A percentile compares a stretch with the other conserved stretches of the same genome.
Conservation (phyloP, 2,888 invertebrate species). For the Leucophenga montana region DNA sequence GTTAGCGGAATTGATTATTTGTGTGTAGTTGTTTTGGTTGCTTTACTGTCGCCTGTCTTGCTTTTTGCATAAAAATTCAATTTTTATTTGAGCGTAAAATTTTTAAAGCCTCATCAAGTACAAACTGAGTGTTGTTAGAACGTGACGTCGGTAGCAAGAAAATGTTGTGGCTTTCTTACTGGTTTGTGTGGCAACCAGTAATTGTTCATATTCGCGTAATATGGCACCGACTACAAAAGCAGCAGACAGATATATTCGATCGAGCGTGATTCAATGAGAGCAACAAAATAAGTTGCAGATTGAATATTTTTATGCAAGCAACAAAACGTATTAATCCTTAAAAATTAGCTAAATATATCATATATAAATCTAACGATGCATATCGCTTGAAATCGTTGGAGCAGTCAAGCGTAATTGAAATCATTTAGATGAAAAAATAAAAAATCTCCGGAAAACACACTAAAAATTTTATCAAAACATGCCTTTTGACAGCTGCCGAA, state of each 20-base stretch:
- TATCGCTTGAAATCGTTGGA: background rate
- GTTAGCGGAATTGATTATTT: background rate
- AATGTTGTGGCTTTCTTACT: no score
- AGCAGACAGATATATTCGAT: no score
- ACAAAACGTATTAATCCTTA: no score
- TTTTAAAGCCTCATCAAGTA: constrained; percentile 45
- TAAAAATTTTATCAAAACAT: constrained; percentile 44
- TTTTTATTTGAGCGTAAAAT: constrained; percentile 44
- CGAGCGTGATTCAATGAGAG: no score
- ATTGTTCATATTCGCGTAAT: no score
- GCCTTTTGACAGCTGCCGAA: constrained; percentile 66
- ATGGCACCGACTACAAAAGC: no score
- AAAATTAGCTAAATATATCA: background rate
- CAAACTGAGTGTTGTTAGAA: background rate
- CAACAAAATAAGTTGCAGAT: no score
- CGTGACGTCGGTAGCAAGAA: no score
- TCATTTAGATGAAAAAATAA: background rate
- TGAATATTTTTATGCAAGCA: no score
- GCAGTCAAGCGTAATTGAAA: constrained; percentile 6
- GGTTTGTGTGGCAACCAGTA: no score
- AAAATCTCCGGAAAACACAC: background rate
- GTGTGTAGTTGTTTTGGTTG: background rate
- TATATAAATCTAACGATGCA: constrained; percentile 3
- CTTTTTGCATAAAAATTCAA: constrained; percentile 48
- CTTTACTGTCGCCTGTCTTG: constrained; percentile 33